Base-by-base conservation (phyloP, 2,797 vertebrate genomes). In the Protosalanx chinensis region DNA sequence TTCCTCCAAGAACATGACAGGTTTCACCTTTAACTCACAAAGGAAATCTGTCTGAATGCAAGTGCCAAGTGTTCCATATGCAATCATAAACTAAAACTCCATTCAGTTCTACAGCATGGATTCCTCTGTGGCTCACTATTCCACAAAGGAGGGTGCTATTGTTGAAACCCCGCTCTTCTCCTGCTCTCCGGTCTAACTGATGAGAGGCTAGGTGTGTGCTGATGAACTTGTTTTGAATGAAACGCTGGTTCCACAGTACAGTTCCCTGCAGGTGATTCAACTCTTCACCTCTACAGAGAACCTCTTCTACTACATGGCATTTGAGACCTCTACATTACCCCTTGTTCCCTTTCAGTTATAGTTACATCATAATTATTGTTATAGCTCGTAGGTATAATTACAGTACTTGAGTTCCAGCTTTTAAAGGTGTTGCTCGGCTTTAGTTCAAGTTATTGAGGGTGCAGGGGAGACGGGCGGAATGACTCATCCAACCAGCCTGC, bases 261-360 rank as follows among this genome's bases (percentile, higher is more conserved):
- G 41, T 2, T 46, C 41, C 10, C 13, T 46, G 8, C 8, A 46
- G 13, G 41, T 46, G 41, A 8, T 46, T 1, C 37, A 10, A 41
- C 37, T 7, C 37, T 10, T 46, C 41, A 13, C 7, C 10, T 56
- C 51, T 23, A 30, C 23, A 10, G 23, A 60, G 20, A 23, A 10
- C 8, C 23, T 46, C 3, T 66, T 6, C 35, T 4, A 10, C 37
- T 49, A 64, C 0, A 27, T 29, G 64, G 33, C 64, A 83, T 86
- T 81, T 72, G 76, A 87, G 80, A 85, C 75, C 1, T 23, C 56
- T 23, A 58, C 16, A 59, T 41, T 72, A 77, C 63, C 64, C 63
- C 64, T 86, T 91, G 90, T 90, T 92, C 88, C 89, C 89, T 85
- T 79, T 80, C 10, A 84, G 72, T 81, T 85, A 83, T 79, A 76